phyloP scores from a whole-genome alignment of 2,113 vertebrate species.

The Phaetusa simplex region DNA sequence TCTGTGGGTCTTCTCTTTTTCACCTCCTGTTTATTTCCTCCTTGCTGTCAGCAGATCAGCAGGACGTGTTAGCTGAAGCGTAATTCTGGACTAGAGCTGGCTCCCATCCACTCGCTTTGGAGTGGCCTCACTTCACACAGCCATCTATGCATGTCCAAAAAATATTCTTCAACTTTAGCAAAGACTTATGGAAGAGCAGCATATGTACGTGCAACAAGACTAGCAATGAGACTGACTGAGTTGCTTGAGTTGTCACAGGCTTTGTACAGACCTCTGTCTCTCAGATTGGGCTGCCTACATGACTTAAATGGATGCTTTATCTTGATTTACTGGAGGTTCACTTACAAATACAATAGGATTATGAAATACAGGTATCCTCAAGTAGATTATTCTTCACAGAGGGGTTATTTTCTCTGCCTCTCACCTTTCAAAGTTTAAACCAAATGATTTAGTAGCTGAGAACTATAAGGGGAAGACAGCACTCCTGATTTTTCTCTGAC shows the following conservation, averaged over 20 bases:
- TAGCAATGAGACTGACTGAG: neutral
- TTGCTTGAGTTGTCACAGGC: neutral
- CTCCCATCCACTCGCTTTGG: neutral
- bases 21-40: constrained; percentile 50
- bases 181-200: neutral
- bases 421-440: neutral
- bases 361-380: neutral
- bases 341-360: neutral
- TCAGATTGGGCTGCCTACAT: neutral
- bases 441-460: constrained; percentile 3
- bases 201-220: neutral
- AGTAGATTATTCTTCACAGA: neutral
- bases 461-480: neutral
- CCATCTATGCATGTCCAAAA: neutral
- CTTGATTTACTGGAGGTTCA: neutral
- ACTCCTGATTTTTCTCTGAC: neutral
- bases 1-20: constrained; percentile 44
- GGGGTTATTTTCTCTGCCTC: neutral
- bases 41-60: constrained; percentile 56
- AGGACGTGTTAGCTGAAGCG: neutral
- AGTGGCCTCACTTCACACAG: constrained; percentile 1
- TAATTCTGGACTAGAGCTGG: constrained; percentile 32
- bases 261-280: neutral
- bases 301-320: neutral
- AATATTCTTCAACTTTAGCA: neutral